Conservation (phyloP, 2,888 invertebrate species). For the Meloe dianella region DNA sequence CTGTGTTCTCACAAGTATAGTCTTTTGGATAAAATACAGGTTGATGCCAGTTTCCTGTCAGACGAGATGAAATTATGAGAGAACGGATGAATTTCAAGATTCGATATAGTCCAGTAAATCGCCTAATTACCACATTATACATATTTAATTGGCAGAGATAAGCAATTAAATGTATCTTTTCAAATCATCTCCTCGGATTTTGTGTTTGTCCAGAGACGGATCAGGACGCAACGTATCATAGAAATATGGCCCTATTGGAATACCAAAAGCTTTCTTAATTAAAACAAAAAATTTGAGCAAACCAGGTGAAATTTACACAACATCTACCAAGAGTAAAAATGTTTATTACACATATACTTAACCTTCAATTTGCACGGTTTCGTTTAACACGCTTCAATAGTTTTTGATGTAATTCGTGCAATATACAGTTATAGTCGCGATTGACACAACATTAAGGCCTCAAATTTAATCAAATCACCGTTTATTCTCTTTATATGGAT, state of each 20-base stretch:
- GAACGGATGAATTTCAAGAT: slow-evolving; percentile 30
- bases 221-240: no score
- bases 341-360: no score
- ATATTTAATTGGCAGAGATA: slow-evolving; percentile 30
- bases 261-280: no score
- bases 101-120: slow-evolving; percentile 34
- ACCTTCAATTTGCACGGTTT: no score
- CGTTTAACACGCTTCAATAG: no score
- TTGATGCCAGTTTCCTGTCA: slow-evolving; percentile 27
- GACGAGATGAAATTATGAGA: slow-evolving; percentile 33
- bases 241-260: no score
- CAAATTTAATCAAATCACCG: not conserved
- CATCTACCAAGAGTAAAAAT: no score
- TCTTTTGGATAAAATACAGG: not conserved
- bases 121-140: slow-evolving; percentile 29
- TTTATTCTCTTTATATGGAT: not conserved
- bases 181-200: not conserved
- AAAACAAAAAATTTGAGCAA: no score
- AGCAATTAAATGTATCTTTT: slow-evolving; percentile 22
- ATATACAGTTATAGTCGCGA: no score
- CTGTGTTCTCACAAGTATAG: not conserved
- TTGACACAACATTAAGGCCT: no score
- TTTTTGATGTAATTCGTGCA: no score
- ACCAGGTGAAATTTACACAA: no score
- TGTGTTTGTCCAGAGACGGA: not conserved